phyloP scores from a whole-genome alignment of 2,888 invertebrate species.

The Petrolisthes manimaculis region DNA sequence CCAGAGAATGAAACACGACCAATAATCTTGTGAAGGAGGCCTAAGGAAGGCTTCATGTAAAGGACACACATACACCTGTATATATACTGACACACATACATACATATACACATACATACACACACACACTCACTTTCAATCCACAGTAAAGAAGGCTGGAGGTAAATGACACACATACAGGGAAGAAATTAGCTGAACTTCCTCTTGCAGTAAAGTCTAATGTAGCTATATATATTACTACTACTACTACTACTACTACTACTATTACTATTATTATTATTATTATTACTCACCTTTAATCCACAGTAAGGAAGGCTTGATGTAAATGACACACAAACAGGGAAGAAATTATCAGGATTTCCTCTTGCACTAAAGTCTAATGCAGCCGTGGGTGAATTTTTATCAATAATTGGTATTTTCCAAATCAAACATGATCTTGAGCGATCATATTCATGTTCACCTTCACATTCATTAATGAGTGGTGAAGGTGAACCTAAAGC shows the following conservation, averaged over 20 bases:
- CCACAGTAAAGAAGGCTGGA: slow-evolving; percentile 91
- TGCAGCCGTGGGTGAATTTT: slow-evolving; percentile 86
- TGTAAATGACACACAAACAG: slow-evolving; percentile 86
- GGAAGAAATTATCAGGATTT: slow-evolving; percentile 94
- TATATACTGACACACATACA: no score
- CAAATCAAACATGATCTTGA: slow-evolving; percentile 86
- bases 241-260: no score
- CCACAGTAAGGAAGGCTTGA: slow-evolving; percentile 91
- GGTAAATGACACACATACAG: no score
- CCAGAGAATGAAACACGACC: no score
- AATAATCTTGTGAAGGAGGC: no score
- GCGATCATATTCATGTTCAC: slow-evolving; percentile 87
- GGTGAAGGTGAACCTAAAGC: slow-evolving; percentile 72
- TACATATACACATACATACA: no score
- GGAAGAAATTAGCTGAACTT: slow-evolving; percentile 87
- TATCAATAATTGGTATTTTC: slow-evolving; percentile 88
- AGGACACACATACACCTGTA: no score
- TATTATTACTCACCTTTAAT: slow-evolving; percentile 78
- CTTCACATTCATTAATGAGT: slow-evolving; percentile 86
- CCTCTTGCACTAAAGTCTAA: slow-evolving; percentile 92
- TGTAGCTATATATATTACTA: no score
- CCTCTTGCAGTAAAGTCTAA: slow-evolving; percentile 92
- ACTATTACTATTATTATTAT: no score
- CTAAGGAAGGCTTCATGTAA: no score
- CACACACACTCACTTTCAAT: no score